Evolutionary conservation across 2,797 vertebrate species (phyloP).

Genomic region (Pitangus sulphuratus): DNA sequence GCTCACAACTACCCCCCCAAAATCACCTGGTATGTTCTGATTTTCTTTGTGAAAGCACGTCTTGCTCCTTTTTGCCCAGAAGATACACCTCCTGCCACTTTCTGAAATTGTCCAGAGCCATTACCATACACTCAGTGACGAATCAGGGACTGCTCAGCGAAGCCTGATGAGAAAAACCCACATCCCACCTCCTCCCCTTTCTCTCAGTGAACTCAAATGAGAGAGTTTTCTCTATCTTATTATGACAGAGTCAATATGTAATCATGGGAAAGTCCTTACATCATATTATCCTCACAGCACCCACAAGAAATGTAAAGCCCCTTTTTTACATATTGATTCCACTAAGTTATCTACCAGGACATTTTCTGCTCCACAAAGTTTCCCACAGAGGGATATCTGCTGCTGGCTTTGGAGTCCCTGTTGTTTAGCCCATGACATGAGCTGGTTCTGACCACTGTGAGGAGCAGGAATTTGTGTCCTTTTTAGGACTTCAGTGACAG

Average conservation of each 20-base stretch:
- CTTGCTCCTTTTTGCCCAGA: background rate
- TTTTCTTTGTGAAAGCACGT: background rate
- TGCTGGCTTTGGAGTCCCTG: background rate
- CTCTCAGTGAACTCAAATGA: background rate
- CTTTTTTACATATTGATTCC: background rate
- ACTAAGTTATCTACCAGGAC: rapidly evolving
- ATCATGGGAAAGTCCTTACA: background rate
- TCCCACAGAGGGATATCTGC: background rate
- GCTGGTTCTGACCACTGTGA: background rate
- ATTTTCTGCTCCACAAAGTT: background rate
- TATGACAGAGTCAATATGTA: background rate
- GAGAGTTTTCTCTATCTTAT: background rate
- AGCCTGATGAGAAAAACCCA: background rate
- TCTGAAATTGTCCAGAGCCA: background rate
- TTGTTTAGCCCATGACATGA: background rate
- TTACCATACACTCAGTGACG: background rate
- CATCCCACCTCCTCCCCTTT: background rate
- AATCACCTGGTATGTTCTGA: background rate
- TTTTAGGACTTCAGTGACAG: background rate
- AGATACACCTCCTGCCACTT: background rate
- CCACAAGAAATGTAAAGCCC: background rate
- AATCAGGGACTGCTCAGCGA: background rate
- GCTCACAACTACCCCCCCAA: background rate
- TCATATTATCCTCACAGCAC: background rate
- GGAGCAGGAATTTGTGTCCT: background rate